These are phyloP conservation scores for Porphyrio hochstetteri DNA, from an alignment of 2,113 vertebrate species.

Conservation along the genomic window DNA sequence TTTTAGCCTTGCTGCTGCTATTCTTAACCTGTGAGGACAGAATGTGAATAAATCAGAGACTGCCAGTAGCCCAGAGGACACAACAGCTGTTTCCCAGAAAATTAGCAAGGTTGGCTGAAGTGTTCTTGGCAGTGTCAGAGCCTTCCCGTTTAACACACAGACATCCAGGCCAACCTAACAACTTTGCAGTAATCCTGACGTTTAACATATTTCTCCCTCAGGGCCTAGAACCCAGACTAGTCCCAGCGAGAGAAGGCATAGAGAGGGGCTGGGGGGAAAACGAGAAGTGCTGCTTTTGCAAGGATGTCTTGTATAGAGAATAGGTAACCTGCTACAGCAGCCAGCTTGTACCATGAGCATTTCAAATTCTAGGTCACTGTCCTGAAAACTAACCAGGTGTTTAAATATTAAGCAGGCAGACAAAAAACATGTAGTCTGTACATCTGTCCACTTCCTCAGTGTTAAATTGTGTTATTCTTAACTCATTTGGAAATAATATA, in stretches of 20 bases:
- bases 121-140: not conserved
- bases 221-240: not conserved
- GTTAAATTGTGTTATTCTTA: not conserved
- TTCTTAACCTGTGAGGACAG: conserved; percentile 11
- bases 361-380: not conserved
- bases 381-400: not conserved
- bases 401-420: not conserved
- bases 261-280: not conserved
- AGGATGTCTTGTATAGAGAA: not conserved
- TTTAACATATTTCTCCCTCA: not conserved
- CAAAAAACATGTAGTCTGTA: not conserved
- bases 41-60: not conserved
- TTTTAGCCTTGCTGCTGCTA: not conserved
- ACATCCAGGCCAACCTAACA: not conserved
- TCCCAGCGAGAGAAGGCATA: not conserved
- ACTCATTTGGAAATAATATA: not conserved
- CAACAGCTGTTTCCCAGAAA: conserved; percentile 33
- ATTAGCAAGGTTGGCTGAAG: not conserved
- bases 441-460: not conserved
- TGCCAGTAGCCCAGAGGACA: conserved; percentile 30
- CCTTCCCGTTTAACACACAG: not conserved
- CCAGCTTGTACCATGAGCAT: not conserved
- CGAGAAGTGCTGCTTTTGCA: not conserved
- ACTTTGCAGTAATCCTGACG: not conserved
- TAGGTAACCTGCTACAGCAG: not conserved